Conservation (phyloP, 1,140 invertebrate genomes). For the Galleria mellonella region DNA sequence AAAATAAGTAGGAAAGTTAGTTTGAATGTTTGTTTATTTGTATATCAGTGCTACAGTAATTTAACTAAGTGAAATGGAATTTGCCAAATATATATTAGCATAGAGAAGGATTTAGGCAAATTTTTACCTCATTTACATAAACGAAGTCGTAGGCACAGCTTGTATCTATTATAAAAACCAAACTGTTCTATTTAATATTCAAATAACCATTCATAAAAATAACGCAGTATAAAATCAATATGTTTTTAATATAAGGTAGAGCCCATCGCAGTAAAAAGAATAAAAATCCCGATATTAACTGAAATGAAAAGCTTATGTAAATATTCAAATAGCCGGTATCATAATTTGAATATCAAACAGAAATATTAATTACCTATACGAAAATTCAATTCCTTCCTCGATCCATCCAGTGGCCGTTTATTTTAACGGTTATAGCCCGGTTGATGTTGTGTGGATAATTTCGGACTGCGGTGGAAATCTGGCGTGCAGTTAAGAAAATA, state of each 20-base stretch:
- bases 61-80: too few relatives aligned
- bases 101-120: too few relatives aligned
- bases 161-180: too few relatives aligned
- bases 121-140: too few relatives aligned
- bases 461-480: constrained; percentile 47
- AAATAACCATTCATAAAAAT: too few relatives aligned
- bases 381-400: constrained; percentile 6
- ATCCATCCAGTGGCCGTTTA: constrained; percentile 10
- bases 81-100: too few relatives aligned
- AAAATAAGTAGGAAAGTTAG: too few relatives aligned
- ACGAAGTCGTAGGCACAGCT: too few relatives aligned
- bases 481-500: constrained; percentile 58
- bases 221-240: background rate
- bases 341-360: constrained; percentile 17
- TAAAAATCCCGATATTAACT: background rate
- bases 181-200: too few relatives aligned
- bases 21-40: too few relatives aligned
- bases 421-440: constrained; percentile 14
- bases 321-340: constrained; percentile 1
- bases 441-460: constrained; percentile 19
- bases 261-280: background rate
- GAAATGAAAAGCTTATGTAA: background rate
- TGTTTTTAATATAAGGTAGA: too few relatives aligned
- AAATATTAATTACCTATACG: constrained; percentile 20
- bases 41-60: too few relatives aligned